These are phyloP conservation scores for Platyura marginata DNA, from an alignment of 1,140 invertebrate genomes.

Conservation along the genomic window DNA sequence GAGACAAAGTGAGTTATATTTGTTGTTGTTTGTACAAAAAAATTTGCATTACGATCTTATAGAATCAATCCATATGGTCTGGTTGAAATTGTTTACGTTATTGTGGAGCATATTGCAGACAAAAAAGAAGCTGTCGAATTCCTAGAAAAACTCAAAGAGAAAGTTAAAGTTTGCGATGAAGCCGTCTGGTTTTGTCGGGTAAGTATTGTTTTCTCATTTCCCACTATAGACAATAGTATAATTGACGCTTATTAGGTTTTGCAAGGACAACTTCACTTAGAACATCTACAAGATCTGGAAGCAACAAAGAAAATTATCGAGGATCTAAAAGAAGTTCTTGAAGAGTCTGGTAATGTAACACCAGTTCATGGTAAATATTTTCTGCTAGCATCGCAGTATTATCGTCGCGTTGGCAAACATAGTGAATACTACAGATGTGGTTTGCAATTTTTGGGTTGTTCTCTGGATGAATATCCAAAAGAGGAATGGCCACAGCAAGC, in stretches of 20 bases:
- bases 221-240: too few species aligned
- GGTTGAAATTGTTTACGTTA: constrained; percentile 66
- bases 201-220: too few species aligned
- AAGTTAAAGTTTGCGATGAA: constrained; percentile 76
- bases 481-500: constrained; percentile 66
- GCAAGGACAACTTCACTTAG: constrained; percentile 67
- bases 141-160: constrained; percentile 67
- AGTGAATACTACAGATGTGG: constrained; percentile 80
- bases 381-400: constrained; percentile 81
- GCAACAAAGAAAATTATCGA: constrained; percentile 79
- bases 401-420: constrained; percentile 31
- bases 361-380: constrained; percentile 91
- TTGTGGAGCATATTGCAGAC: constrained; percentile 64
- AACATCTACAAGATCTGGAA: constrained; percentile 63
- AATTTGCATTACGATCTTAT: constrained; percentile 16
- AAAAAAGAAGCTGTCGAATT: constrained; percentile 69
- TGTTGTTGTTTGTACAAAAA: background rate
- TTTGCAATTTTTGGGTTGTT: constrained; percentile 87
- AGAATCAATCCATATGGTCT: constrained; percentile 87
- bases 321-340: constrained; percentile 68
- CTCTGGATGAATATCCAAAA: constrained; percentile 40
- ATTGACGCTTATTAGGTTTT: too few species aligned
- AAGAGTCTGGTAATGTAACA: constrained; percentile 80
- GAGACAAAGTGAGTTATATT: constrained; percentile 72
- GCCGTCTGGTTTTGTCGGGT: constrained; percentile 71